These are phyloP conservation scores for Microcebus griseorufus DNA, from an alignment of 2,113 vertebrate species.

Conservation along the genomic window DNA sequence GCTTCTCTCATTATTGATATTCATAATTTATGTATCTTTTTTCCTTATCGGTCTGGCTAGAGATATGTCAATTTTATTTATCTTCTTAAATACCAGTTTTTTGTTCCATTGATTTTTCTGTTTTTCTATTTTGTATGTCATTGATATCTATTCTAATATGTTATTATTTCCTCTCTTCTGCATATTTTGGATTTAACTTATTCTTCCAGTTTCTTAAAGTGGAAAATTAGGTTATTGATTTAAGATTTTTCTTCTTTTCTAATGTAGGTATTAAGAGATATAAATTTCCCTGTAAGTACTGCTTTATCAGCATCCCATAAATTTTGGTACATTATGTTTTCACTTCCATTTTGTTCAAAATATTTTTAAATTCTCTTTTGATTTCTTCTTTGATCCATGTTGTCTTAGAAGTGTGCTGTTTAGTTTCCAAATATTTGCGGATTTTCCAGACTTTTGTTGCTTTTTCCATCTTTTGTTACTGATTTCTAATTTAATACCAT, in stretches of 20 bases:
- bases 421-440: neutral
- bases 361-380: neutral
- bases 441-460: neutral
- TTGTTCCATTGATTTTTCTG: neutral
- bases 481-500: neutral
- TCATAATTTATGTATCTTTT: neutral
- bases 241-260: slow-evolving; percentile 3
- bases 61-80: neutral
- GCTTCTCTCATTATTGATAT: slow-evolving; percentile 1
- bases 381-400: neutral
- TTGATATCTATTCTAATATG: neutral
- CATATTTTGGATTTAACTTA: neutral
- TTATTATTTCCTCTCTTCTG: neutral
- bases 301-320: neutral
- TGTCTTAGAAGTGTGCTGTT: neutral
- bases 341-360: slow-evolving; percentile 35
- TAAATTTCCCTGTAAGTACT: neutral
- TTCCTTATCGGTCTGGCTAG: neutral
- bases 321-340: neutral
- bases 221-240: neutral
- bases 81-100: slow-evolving; percentile 9
- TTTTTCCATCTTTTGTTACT: neutral
- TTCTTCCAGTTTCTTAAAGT: neutral
- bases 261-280: neutral
- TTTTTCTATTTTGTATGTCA: slow-evolving; percentile 24